Evolutionary conservation across 2,797 vertebrate species (phyloP).

Genomic region (Phoeniculus purpureus): DNA sequence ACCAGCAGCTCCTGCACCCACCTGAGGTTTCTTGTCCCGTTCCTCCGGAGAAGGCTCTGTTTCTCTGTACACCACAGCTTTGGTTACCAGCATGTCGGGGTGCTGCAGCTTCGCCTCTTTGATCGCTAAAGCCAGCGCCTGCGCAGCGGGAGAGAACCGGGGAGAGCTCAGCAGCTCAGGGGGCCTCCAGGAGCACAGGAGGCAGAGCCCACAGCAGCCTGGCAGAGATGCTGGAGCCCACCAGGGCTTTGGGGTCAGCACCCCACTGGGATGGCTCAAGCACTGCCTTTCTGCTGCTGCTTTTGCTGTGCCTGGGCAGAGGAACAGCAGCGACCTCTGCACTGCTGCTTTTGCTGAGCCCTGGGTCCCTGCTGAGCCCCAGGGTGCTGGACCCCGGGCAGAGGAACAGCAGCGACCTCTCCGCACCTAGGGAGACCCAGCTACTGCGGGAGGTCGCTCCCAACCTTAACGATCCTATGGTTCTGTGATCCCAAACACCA

Average conservation of each 20-base stretch:
- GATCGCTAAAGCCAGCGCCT: constrained; percentile 97
- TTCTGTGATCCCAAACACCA: neutral
- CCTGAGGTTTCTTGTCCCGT: constrained; percentile 88
- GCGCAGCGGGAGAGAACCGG: neutral
- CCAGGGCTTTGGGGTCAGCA: fast-evolving
- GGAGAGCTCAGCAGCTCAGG: neutral
- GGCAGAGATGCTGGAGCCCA: neutral
- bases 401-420: neutral
- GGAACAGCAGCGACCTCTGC: neutral
- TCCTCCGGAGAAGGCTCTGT: constrained; percentile 93
- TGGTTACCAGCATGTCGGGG: constrained; percentile 98
- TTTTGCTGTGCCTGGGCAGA: neutral
- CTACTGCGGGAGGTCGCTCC: too few species aligned
- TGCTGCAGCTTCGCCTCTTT: constrained; percentile 98
- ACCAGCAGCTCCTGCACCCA: constrained; percentile 56
- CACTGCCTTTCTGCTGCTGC: neutral
- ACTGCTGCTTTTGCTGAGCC: neutral
- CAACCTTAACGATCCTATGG: too few species aligned
- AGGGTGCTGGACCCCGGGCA: neutral
- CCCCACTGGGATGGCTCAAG: fast-evolving
- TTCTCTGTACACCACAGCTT: constrained; percentile 98
- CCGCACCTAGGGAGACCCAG: neutral
- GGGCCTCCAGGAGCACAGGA: neutral
- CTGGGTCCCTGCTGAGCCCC: too few species aligned
- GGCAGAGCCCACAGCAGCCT: neutral